phyloP scores from a whole-genome alignment of 2,113 vertebrate genomes.

The Nyctereutes procyonoides region DNA sequence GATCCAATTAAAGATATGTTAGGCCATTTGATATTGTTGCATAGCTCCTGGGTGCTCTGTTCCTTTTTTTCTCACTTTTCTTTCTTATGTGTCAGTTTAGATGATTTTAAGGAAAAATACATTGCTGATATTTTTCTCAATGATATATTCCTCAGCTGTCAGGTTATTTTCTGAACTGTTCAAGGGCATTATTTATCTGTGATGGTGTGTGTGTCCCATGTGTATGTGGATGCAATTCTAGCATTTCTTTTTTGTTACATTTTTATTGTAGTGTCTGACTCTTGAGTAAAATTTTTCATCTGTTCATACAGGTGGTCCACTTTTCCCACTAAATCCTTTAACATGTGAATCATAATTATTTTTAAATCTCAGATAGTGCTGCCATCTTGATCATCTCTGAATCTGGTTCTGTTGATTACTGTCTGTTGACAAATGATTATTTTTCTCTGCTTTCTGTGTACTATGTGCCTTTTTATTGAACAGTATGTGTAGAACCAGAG shows the following conservation, averaged over 20 bases:
- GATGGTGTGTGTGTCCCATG: neutral
- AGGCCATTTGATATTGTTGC: neutral
- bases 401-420: neutral
- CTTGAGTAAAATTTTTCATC: neutral
- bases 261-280: neutral
- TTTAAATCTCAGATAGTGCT: neutral
- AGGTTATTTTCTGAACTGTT: neutral
- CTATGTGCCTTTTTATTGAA: neutral
- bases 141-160: neutral
- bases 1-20: neutral
- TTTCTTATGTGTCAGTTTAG: neutral
- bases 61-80: neutral
- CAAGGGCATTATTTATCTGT: neutral
- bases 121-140: slow-evolving; percentile 4
- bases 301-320: neutral
- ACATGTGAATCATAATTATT: neutral
- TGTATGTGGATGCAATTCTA: neutral
- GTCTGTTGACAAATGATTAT: neutral
- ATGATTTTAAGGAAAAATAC: neutral
- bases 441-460: neutral
- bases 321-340: neutral
- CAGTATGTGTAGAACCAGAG: neutral
- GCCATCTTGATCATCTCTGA: neutral
- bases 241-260: neutral
- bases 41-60: neutral